Conservation (phyloP, 2,888 invertebrate genomes). For the Gymnocheta viridis region DNA sequence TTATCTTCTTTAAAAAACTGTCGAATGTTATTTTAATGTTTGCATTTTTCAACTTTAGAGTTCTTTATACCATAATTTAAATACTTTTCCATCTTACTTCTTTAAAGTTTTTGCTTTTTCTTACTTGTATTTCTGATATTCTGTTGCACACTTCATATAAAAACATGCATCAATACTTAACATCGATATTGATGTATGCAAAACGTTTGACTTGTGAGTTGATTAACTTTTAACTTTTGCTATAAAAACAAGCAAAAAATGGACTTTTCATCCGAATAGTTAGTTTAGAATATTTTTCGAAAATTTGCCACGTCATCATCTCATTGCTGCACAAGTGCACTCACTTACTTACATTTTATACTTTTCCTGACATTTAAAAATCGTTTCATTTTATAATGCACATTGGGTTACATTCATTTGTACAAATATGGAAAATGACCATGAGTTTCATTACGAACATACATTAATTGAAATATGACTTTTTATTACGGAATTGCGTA, state of each 20-base stretch:
- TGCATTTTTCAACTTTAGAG: background rate
- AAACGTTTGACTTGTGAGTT: conserved; percentile 71
- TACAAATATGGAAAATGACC: too few relatives aligned
- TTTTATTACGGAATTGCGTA: too few relatives aligned
- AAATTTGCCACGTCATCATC: conserved; percentile 1
- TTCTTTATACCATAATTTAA: background rate
- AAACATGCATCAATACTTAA: background rate
- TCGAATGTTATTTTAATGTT: background rate
- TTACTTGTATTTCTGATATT: background rate
- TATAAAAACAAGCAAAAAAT: conserved; percentile 22
- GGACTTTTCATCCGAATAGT: conserved; percentile 3
- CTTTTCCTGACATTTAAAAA: too few relatives aligned
- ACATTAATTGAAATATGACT: too few relatives aligned
- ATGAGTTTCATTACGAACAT: too few relatives aligned
- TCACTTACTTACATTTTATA: background rate
- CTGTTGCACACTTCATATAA: background rate
- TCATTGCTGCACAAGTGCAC: background rate
- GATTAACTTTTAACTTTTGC: conserved; percentile 71
- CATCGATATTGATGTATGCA: conserved; percentile 37
- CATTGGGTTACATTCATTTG: too few relatives aligned
- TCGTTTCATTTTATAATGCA: too few relatives aligned
- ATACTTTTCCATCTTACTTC: background rate
- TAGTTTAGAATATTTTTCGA: background rate
- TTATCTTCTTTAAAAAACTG: too few relatives aligned
- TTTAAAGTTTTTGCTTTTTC: background rate